These are phyloP conservation scores for Pterois miles DNA, from an alignment of 2,797 vertebrate genomes.

Conservation along the genomic window DNA sequence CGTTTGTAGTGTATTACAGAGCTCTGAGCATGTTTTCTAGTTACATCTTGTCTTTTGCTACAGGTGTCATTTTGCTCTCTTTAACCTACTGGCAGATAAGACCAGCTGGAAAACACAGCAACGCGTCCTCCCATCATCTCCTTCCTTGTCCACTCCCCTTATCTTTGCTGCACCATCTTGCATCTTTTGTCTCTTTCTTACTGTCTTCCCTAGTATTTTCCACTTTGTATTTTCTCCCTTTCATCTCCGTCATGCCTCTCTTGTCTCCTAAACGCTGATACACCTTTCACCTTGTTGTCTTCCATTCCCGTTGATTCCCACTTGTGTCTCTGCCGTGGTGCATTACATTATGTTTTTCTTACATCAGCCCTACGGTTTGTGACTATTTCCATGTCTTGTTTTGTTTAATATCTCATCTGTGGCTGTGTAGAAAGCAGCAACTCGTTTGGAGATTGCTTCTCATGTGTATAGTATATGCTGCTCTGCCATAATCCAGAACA, in stretches of 20 bases:
- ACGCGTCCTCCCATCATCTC: not conserved
- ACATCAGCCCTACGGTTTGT: not conserved
- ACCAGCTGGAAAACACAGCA: not conserved
- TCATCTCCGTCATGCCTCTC: constrained; percentile 32
- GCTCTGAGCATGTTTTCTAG: not conserved
- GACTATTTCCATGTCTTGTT: constrained; percentile 1
- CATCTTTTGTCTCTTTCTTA: constrained; percentile 12
- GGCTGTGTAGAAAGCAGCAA: constrained; percentile 3
- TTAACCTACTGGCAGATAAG: not conserved
- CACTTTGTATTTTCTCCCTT: constrained; percentile 53
- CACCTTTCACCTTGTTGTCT: constrained; percentile 45
- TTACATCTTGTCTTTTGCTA: not conserved
- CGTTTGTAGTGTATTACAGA: not conserved
- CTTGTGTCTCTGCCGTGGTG: constrained; percentile 11
- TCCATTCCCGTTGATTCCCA: constrained; percentile 28
- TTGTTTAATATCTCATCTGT: constrained; percentile 29
- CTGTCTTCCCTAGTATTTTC: constrained; percentile 47
- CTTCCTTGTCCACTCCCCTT: constrained; percentile 1
- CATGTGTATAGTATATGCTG: not conserved
- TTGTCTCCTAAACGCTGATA: constrained; percentile 46
- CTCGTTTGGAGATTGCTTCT: constrained; percentile 13
- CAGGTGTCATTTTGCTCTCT: not conserved
- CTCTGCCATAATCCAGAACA: not conserved
- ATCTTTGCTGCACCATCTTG: constrained; percentile 2
- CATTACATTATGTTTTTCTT: constrained; percentile 14